These are phyloP conservation scores for Drosophila sordidula DNA, from an alignment of 2,888 invertebrate species.

Conservation along the genomic window DNA sequence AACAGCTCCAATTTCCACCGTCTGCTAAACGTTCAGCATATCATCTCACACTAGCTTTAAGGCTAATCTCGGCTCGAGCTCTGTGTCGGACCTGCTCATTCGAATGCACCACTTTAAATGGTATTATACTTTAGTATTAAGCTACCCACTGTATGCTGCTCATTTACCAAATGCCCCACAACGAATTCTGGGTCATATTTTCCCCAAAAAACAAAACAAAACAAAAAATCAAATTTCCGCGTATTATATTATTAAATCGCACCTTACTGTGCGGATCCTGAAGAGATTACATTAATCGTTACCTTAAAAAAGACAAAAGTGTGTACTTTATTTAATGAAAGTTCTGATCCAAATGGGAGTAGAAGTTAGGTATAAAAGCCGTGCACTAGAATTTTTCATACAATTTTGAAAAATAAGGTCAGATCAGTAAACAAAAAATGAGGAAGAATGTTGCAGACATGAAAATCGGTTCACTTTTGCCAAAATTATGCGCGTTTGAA, in stretches of 20 bases:
- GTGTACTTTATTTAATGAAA: background rate
- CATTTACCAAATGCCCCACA: conserved; percentile 19
- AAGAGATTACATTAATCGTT: conserved; percentile 76
- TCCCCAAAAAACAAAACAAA: conserved; percentile 12
- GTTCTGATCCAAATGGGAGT: background rate
- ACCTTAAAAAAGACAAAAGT: conserved; percentile 35
- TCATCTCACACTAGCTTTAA: conserved; percentile 28
- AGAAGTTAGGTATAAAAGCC: no score
- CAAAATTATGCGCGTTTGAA: no score
- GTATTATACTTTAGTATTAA: conserved; percentile 62
- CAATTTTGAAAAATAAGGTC: no score
- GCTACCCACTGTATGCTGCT: conserved; percentile 40
- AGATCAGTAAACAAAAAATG: no score
- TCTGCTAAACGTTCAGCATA: conserved; percentile 31
- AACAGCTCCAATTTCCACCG: conserved; percentile 16
- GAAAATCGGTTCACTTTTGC: no score
- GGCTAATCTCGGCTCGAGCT: conserved; percentile 19
- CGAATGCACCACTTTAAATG: conserved; percentile 27
- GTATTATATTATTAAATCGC: conserved; percentile 32
- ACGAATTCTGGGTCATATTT: conserved; percentile 16
- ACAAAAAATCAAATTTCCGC: conserved; percentile 9
- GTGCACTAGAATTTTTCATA: no score
- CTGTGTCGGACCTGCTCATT: conserved; percentile 11
- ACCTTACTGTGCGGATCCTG: conserved; percentile 31
- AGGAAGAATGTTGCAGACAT: no score